phyloP scores from a whole-genome alignment of 1,140 invertebrate genomes.

The Eufriesea mexicana region DNA sequence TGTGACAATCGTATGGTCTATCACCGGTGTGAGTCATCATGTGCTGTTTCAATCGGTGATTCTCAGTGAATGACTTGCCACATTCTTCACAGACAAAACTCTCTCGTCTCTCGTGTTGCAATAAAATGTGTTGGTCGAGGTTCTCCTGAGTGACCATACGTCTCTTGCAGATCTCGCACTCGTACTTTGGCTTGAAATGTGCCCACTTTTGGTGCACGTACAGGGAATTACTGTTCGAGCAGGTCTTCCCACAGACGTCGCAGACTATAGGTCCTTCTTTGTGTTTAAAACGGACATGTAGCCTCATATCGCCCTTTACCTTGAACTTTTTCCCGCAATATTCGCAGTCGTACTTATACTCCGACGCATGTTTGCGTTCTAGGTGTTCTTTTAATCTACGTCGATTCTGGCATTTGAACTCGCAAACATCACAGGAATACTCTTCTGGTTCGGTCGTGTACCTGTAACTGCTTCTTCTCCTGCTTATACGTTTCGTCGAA shows the following conservation, averaged over 20 bases:
- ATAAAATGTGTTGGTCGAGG: slow-evolving; percentile 72
- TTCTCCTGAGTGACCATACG: slow-evolving; percentile 75
- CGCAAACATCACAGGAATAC: slow-evolving; percentile 62
- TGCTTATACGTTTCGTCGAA: slow-evolving; percentile 6
- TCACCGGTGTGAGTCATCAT: slow-evolving; percentile 88
- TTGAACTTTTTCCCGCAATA: slow-evolving; percentile 84
- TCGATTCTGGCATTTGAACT: slow-evolving; percentile 79
- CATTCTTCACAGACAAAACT: slow-evolving; percentile 87
- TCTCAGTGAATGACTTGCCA: slow-evolving; percentile 85
- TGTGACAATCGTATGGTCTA: slow-evolving; percentile 88
- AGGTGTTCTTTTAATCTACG: slow-evolving; percentile 84
- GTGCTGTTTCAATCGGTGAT: slow-evolving; percentile 82
- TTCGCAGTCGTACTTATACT: slow-evolving; percentile 72
- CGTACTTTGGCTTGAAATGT: slow-evolving; percentile 74
- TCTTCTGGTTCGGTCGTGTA: slow-evolving; percentile 9
- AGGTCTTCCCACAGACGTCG: slow-evolving; percentile 81
- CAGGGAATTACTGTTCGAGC: slow-evolving; percentile 70
- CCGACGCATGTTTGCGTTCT: slow-evolving; percentile 70
- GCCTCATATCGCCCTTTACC: slow-evolving; percentile 77
- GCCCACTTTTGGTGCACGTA: slow-evolving; percentile 75
- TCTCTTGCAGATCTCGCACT: slow-evolving; percentile 74
- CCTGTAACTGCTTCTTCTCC: background rate
- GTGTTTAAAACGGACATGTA: slow-evolving; percentile 80
- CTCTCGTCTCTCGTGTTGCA: slow-evolving; percentile 75
- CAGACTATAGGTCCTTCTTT: slow-evolving; percentile 81